These are phyloP conservation scores for Colletes collaris DNA, from an alignment of 2,888 invertebrate genomes.

Conservation along the genomic window DNA sequence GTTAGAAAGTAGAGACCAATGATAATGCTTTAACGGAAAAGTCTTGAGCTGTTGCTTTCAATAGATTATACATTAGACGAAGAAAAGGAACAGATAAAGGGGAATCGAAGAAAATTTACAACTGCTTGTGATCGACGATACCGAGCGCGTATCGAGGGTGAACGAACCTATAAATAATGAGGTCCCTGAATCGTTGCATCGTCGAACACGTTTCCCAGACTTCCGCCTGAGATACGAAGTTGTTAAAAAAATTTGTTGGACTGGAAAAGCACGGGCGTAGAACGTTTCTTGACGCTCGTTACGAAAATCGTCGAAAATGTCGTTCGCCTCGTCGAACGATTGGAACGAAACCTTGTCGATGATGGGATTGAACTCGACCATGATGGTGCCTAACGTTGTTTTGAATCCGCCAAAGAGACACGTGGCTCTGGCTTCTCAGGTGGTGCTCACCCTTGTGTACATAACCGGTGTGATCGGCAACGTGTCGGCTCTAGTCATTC, in stretches of 20 bases:
- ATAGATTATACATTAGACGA: background rate
- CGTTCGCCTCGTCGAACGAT: constrained; percentile 41
- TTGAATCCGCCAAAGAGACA: constrained; percentile 62
- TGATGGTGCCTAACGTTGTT: constrained; percentile 39
- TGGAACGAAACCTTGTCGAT: constrained; percentile 63
- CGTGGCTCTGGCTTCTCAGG: constrained; percentile 73
- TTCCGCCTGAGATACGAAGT: constrained; percentile 20
- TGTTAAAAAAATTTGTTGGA: background rate
- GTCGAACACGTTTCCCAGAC: constrained; percentile 2
- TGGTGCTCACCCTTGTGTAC: constrained; percentile 85
- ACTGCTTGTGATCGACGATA: constrained; percentile 12
- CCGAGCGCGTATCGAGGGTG: background rate
- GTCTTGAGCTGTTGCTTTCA: background rate
- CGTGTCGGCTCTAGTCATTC: constrained; percentile 89
- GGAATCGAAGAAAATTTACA: background rate
- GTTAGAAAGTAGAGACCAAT: background rate
- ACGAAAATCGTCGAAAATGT: constrained; percentile 42
- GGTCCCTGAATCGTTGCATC: constrained; percentile 42
- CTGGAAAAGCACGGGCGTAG: background rate
- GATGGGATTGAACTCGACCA: constrained; percentile 48
- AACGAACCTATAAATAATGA: constrained; percentile 42
- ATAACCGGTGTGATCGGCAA: constrained; percentile 90
- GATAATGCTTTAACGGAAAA: constrained; percentile 1
- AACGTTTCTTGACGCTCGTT: background rate
- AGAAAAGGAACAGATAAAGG: background rate